Base-by-base conservation (phyloP, 2,113 vertebrate genomes). In the Dinomys branickii region DNA sequence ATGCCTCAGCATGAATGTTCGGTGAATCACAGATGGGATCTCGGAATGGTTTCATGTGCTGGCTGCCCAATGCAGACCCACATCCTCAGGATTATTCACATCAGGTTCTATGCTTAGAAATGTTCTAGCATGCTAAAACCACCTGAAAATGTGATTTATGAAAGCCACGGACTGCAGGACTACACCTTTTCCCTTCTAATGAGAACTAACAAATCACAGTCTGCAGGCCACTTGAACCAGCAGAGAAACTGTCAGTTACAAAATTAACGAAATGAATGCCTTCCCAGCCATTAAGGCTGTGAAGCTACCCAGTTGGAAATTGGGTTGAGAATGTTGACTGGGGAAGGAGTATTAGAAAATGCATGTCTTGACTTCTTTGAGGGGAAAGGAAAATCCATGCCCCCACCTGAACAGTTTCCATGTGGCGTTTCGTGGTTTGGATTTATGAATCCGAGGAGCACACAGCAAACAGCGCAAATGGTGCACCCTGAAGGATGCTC, bases 141-240 rank as follows among this genome's bases (percentile, higher is more conserved):
- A 96, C 81, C 96, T 96, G 96, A 67, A 98, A 95, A 97, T 91
- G 96, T 98, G 91, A 98, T 98, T 98, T 98, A 98, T 98, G 97
- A 93, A 96, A 96, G 88, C 78, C 75, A 0, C 3, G 28, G 92
- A 97, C 97, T 93, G 85, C 4, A 5, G 92, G 88, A 89, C 97
- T 95, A 95, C 78, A 97, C 93, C 96, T 98, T 98, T 94, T 97
- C 97, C 97, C 87, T 98, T 96, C 88, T 96, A 96, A 94, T 96
- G 82, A 96, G 83, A 97, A 94, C 19, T 73, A 97, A 95, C 80
- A 97, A 63, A 97, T 98, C 84, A 93, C 50, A 33, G 73, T 96
- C 95, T 61, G 85, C 44, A 38, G 92, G 61, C 78, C 2, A 20
- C 96, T 96, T 90, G 97, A 96, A 94, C 94, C 10, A 0, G 89